Evolutionary conservation across 1,140 invertebrate species (phyloP), one percentile per base, ranked within the genome.

Genomic region (Drosophila athabasca): DNA sequence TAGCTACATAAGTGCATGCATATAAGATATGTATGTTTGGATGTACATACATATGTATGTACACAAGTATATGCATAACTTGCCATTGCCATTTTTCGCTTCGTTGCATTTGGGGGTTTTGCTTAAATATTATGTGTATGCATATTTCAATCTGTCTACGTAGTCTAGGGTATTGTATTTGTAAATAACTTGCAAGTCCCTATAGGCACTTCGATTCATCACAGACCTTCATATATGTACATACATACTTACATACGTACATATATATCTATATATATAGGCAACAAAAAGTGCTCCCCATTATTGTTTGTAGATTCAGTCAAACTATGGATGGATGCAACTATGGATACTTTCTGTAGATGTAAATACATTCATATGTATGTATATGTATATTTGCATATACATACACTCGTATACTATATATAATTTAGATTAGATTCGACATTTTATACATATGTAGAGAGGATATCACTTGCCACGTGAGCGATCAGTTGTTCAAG

Each of bases 61-160:
- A 48, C 17, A 54, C 24, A 49, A 59, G 53, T 49, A 45, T 15
- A 67, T 57, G 51, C 49, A 72, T 48, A 64, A 46, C 53, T 53
- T 72, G 50, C 68, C 41, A 60, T 52, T 50, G 52, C 70, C 51
- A 72, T 73, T 74, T 73, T 62, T 74, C 53, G 70, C 59, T 75
- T 52, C 53, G 69, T 43, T 74, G 70, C 71, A 58, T 57, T 74
- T 74, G 54, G 57, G 58, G 50, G 22, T 39, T 71, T 71, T 52
- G 66, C 66, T 72, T 43, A 61, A 72, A 72, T 72, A 62, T 72
- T 72, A 72, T 72, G 57, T 72, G 69, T 74, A 74, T 73, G 70
- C 70, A 74, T 57, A 74, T 74, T 74, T 74, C 31, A 51, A 55
- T 51, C n/a, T 41, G 46, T 49, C 54, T 61, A 43, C 41, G 6